Evolutionary conservation across 2,888 invertebrate species (phyloP), one percentile per base, ranked within the genome.

Genomic region (Ceraclea dissimilis): DNA sequence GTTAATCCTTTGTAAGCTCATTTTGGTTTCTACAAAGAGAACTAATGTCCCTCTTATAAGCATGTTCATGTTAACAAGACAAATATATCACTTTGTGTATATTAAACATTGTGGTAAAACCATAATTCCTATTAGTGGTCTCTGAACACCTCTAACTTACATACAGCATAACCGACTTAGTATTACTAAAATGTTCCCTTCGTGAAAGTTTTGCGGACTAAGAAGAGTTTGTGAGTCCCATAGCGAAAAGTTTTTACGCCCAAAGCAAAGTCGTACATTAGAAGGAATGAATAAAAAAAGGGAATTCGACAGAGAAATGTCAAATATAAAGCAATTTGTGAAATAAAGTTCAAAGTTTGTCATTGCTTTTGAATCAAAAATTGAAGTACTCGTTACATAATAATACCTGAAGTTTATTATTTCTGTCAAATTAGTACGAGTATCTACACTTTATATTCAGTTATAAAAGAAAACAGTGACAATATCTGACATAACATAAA

Each of bases 201-300:
- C 26, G 5, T 26, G 10, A 39, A 39, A 39, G 39, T 39, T 39
- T 39, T 39, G 13, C 13, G 39, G 39, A 39, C n/a, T 39, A 13
- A 39, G 39, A 39, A 39, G 16, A n/a, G 39, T 39, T 39, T 39
- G 39, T 39, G 13, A 16, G 39, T 39, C 39, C 16, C 16, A 39
- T 39, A 39, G 39, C 39, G 47, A 52, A 47, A 31, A 52, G 47
- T 22, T 52, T 52, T 33, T 31, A 26, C 17, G 52, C 47, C 52
- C 43, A 18, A 31, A 47, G 52, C 52, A 20, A 47, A 46, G 43
- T 26, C 51, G 43, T 52, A 39, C 51, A 52, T 52, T 43, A 43
- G 44, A 22, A 26, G 17, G 43, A 52, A 16, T 26, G 43, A 52
- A 16, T 26, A 52, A 43, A 43, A 26, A 43, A 43, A 52, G 43